A percentile compares a stretch with the other conserved stretches of the same genome.
These are phyloP conservation scores for Leucophenga maculata DNA, from an alignment of 2,888 invertebrate genomes.

Conservation along the genomic window DNA sequence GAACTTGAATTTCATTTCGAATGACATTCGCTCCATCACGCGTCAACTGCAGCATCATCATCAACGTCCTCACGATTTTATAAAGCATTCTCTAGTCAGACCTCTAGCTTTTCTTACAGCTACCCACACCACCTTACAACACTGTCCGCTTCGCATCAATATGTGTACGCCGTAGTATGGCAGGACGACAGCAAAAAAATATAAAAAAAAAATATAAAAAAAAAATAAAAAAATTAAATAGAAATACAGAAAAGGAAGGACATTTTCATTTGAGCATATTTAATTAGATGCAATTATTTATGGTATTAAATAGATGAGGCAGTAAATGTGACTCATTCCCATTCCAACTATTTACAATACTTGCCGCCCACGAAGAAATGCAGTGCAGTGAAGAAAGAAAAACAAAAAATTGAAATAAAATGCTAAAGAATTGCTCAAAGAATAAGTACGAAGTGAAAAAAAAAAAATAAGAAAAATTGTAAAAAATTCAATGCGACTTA, in stretches of 20 bases:
- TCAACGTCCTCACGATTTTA: constrained; percentile 21
- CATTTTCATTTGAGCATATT: constrained; percentile 72
- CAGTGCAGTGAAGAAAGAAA: constrained; percentile 33
- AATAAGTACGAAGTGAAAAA: not conserved
- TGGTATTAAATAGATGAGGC: constrained; percentile 72
- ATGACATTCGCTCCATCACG: constrained; percentile 72
- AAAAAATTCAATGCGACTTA: constrained; percentile 56
- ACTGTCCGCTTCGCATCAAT: constrained; percentile 11
- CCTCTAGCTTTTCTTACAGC: not conserved
- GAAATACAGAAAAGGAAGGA: constrained; percentile 50
- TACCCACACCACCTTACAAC: not conserved
- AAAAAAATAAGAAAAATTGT: constrained; percentile 30
- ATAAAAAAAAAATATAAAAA: constrained; percentile 27
- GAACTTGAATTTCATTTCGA: constrained; percentile 71
- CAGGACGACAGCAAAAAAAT: constrained; percentile 21
- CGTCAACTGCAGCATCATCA: constrained; percentile 67
- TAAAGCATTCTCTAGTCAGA: not conserved
- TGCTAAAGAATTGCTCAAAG: constrained; percentile 62
- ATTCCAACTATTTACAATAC: constrained; percentile 28
- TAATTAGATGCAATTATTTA: constrained; percentile 72
- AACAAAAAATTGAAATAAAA: constrained; percentile 65
- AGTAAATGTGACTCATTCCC: constrained; percentile 63
- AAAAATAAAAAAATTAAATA: too few species aligned
- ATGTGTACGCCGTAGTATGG: not conserved
- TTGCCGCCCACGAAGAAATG: constrained; percentile 44